Percentiles rank a stretch among this genome's conserved stretches.
phyloP scores from a whole-genome alignment of 2,797 vertebrate genomes.

The Odontamblyopus rebecca region DNA sequence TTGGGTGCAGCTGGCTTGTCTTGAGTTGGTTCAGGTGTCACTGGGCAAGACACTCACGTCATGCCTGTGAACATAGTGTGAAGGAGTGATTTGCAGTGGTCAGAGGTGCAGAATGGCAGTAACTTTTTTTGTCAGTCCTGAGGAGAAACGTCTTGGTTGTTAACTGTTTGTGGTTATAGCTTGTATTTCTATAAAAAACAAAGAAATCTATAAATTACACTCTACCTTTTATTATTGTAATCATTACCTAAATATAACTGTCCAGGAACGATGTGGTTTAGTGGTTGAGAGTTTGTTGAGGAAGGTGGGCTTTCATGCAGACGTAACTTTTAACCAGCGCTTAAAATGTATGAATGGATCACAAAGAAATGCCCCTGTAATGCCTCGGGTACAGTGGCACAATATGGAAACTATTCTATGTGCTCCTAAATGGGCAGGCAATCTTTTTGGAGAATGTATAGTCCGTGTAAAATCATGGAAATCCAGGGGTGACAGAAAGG shows the following conservation, averaged over 20 bases:
- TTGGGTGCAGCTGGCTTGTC: background rate
- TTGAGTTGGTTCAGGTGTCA: background rate
- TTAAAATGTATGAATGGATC: background rate
- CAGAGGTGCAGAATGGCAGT: no score
- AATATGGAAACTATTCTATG: conserved; percentile 7
- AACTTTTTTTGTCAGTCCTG: no score
- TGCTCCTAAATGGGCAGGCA: background rate
- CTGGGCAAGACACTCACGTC: background rate
- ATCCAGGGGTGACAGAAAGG: conserved; percentile 17
- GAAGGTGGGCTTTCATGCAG: background rate
- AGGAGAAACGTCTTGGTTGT: no score
- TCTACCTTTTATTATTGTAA: no score
- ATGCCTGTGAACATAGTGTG: background rate
- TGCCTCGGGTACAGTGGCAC: background rate
- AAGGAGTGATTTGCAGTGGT: background rate
- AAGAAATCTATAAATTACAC: no score
- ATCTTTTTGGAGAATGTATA: conserved; percentile 1
- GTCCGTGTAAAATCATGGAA: conserved; percentile 6
- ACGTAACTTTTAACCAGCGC: background rate
- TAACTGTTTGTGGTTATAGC: no score
- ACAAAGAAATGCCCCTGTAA: background rate
- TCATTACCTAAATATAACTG: no score
- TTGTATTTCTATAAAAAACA: no score
- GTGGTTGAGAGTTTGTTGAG: background rate
- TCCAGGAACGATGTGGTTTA: no score